Evolutionary conservation across 1,140 invertebrate species (phyloP).

Genomic region (Ericerus pela): DNA sequence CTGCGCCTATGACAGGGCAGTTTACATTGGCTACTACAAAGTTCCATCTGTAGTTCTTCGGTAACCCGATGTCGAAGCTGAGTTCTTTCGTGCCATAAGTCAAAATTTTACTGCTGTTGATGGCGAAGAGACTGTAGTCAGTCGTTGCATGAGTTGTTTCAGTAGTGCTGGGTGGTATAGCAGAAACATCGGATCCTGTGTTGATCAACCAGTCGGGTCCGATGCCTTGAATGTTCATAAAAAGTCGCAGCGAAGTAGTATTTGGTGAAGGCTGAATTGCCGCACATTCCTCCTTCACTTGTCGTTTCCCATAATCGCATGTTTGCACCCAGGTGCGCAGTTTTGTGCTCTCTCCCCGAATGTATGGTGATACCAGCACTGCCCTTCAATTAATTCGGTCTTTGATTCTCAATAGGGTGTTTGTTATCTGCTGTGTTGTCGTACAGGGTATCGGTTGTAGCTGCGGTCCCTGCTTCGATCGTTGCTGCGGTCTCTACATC

Average conservation of each 20-base stretch:
- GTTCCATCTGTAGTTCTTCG: neutral
- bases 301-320: conserved; percentile 14
- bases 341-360: conserved; percentile 33
- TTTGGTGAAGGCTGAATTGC: neutral
- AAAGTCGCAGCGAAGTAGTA: neutral
- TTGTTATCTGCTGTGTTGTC: too few relatives aligned
- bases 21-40: conserved; percentile 3
- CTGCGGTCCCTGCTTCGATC: too few relatives aligned
- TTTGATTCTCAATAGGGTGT: too few relatives aligned
- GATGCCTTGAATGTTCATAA: neutral
- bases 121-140: conserved; percentile 9
- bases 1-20: neutral
- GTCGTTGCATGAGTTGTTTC: neutral
- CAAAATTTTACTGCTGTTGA: neutral
- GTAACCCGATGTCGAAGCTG: neutral
- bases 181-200: neutral
- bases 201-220: neutral
- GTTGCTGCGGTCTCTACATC: too few relatives aligned
- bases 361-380: neutral
- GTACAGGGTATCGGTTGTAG: too few relatives aligned
- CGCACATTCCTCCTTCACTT: neutral
- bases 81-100: neutral
- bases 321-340: conserved; percentile 25
- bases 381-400: too few relatives aligned
- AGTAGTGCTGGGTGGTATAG: neutral